phyloP scores from a whole-genome alignment of 2,888 invertebrate species.

The Tetramorium bicarinatum region DNA sequence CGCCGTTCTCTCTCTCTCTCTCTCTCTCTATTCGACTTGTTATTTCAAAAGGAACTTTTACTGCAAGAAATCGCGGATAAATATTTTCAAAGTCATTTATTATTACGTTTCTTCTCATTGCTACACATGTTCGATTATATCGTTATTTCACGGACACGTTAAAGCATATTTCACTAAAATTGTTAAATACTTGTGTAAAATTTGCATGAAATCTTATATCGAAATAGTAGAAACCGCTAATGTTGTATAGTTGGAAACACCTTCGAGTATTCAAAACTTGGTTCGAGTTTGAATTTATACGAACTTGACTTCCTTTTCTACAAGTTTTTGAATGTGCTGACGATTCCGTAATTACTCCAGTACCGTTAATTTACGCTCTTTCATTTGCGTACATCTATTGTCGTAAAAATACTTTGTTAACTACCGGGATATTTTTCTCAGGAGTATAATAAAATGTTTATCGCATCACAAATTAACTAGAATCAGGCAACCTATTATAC shows the following conservation, averaged over 20 bases:
- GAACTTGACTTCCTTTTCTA: conserved; percentile 1
- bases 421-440: background rate
- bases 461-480: background rate
- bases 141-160: background rate
- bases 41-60: conserved; percentile 11
- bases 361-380: background rate
- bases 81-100: conserved; percentile 7
- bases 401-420: conserved; percentile 4
- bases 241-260: background rate
- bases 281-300: conserved; percentile 13
- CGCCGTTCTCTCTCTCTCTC: background rate
- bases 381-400: background rate
- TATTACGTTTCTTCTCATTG: background rate
- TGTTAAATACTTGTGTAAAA: background rate
- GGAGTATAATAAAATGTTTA: conserved; percentile 31
- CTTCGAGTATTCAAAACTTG: conserved; percentile 8
- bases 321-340: background rate
- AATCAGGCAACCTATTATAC: conserved; percentile 36
- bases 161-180: background rate
- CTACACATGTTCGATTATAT: background rate
- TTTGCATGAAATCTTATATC: background rate
- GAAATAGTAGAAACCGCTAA: background rate
- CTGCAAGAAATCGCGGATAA: background rate
- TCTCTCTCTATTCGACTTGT: background rate
- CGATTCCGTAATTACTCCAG: conserved; percentile 3